These are phyloP conservation scores for Eristalis tenax DNA, from an alignment of 2,888 invertebrate species.

Conservation along the genomic window DNA sequence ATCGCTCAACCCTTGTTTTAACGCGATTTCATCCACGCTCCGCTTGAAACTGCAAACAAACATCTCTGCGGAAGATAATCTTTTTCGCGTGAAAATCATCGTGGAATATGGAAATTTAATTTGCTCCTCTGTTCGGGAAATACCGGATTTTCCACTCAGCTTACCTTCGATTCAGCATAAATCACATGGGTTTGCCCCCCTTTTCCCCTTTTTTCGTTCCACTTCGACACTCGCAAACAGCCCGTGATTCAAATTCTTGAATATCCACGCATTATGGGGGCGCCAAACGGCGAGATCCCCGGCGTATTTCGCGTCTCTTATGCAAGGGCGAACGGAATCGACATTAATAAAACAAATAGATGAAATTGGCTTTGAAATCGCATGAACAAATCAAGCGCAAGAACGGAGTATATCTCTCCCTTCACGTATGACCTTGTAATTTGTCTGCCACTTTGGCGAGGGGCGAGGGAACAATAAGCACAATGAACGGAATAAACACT, in stretches of 20 bases:
- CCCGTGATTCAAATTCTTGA: conserved; percentile 50
- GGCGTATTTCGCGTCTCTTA: background rate
- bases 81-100: conserved; percentile 37
- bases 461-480: conserved; percentile 20
- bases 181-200: conserved; percentile 45
- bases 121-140: conserved; percentile 31
- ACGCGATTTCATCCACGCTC: background rate
- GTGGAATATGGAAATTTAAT: conserved; percentile 49
- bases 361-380: conserved; percentile 61
- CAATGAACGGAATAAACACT: background rate
- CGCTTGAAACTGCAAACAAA: background rate
- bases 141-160: conserved; percentile 30
- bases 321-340: conserved; percentile 36
- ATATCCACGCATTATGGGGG: conserved; percentile 12
- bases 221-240: conserved; percentile 4
- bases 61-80: conserved; percentile 14
- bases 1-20: background rate
- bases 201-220: background rate
- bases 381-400: conserved; percentile 61
- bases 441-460: conserved; percentile 25
- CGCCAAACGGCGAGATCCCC: too few species aligned
- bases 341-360: conserved; percentile 66
- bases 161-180: conserved; percentile 45
- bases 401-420: conserved; percentile 52
- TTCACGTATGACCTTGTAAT: conserved; percentile 22